These are phyloP conservation scores for Anguilla megastoma DNA, from an alignment of 2,797 vertebrate species.

Conservation along the genomic window DNA sequence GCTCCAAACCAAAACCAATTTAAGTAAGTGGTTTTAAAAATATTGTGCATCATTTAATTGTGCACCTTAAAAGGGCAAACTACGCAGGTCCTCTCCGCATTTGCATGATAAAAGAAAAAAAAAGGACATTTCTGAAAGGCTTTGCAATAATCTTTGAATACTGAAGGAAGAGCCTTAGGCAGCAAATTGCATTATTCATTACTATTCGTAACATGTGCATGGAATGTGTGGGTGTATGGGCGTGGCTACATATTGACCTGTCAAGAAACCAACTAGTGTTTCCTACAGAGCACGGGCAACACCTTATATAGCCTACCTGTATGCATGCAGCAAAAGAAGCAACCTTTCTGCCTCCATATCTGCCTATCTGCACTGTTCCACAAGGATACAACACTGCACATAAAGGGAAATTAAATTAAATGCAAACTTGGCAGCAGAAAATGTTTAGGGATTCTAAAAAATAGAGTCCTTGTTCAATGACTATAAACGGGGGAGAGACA, in stretches of 20 bases:
- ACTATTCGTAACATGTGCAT: not conserved
- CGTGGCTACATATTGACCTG: not conserved
- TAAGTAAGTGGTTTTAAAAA: not conserved
- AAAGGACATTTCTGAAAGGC: not conserved
- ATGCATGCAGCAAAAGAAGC: not conserved
- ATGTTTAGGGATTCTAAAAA: too few relatives aligned
- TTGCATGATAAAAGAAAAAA: not conserved
- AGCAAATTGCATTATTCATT: constrained; percentile 6
- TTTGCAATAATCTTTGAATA: not conserved
- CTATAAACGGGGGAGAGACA: too few relatives aligned
- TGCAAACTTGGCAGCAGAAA: not conserved
- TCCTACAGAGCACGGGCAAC: not conserved
- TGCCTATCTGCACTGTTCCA: not conserved
- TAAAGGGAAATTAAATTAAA: not conserved
- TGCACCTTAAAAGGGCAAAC: not conserved
- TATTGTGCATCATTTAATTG: not conserved
- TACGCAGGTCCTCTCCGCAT: not conserved
- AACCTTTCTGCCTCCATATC: not conserved
- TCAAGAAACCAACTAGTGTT: not conserved
- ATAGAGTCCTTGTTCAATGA: too few relatives aligned
- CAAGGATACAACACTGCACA: not conserved
- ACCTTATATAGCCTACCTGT: not conserved
- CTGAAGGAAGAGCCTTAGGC: not conserved
- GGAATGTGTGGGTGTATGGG: not conserved
- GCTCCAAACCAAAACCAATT: not conserved